Conservation (phyloP, 2,888 invertebrate species). For the Operophtera brumata region DNA sequence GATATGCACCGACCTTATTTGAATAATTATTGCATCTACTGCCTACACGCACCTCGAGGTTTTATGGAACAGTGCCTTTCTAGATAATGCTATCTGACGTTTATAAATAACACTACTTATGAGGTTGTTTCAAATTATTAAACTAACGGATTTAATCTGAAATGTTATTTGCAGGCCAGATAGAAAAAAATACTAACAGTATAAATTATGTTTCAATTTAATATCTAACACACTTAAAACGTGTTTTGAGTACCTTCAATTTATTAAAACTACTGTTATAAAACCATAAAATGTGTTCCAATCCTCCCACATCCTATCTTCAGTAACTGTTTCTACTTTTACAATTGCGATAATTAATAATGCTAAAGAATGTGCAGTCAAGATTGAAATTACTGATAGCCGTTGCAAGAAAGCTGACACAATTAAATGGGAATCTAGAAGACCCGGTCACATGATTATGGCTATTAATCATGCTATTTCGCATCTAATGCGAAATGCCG, state of each 20-base stretch:
- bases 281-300: conserved; percentile 17
- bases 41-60: conserved; percentile 36
- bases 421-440: conserved; percentile 66
- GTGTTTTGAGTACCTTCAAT: background rate
- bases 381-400: conserved; percentile 49
- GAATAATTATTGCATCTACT: conserved; percentile 62
- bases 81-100: conserved; percentile 41
- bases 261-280: conserved; percentile 8
- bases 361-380: conserved; percentile 43
- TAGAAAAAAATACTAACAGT: background rate
- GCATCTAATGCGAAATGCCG: conserved; percentile 37
- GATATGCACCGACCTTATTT: conserved; percentile 61
- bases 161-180: background rate
- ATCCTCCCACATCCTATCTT: conserved; percentile 30
- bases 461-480: conserved; percentile 59
- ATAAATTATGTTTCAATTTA: background rate
- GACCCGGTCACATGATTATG: conserved; percentile 61
- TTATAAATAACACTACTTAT: conserved; percentile 1
- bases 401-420: conserved; percentile 57
- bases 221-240: background rate
- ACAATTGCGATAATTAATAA: conserved; percentile 42
- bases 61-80: conserved; percentile 45
- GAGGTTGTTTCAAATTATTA: background rate
- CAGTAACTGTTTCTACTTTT: conserved; percentile 38
- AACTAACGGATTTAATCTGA: background rate